phyloP scores from a whole-genome alignment of 2,888 invertebrate species.

The Tachystola acroxantha region DNA sequence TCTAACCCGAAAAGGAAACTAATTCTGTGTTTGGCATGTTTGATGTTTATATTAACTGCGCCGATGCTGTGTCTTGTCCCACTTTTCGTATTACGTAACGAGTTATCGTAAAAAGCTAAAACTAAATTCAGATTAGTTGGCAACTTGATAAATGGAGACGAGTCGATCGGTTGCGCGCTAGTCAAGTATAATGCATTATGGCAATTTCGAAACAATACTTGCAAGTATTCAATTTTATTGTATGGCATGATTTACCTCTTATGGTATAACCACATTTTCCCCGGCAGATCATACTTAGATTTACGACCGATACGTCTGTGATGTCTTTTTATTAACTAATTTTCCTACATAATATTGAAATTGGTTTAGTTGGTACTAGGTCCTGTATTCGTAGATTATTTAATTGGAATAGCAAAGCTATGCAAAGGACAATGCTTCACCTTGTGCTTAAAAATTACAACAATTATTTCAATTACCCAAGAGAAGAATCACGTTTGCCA shows the following conservation, averaged over 20 bases:
- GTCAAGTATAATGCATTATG: slow-evolving; percentile 18
- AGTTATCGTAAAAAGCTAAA: slow-evolving; percentile 31
- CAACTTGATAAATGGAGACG: slow-evolving; percentile 29
- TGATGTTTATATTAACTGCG: slow-evolving; percentile 13
- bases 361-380: no score
- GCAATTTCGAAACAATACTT: slow-evolving; percentile 30
- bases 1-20: slow-evolving; percentile 22
- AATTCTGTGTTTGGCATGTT: slow-evolving; percentile 26
- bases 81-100: slow-evolving; percentile 42
- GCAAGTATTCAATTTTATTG: no score
- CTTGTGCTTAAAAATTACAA: slow-evolving; percentile 36
- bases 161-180: slow-evolving; percentile 22
- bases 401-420: no score
- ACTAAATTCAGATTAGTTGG: slow-evolving; percentile 27
- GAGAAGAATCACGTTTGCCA: slow-evolving; percentile 27
- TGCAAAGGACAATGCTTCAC: slow-evolving; percentile 35
- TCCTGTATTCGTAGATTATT: no score
- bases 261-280: no score
- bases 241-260: no score
- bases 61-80: slow-evolving; percentile 24
- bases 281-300: no score
- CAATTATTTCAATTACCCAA: slow-evolving; percentile 38
- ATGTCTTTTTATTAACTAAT: no score
- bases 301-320: no score
- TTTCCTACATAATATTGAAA: no score